phyloP scores from a whole-genome alignment of 2,888 invertebrate genomes.

The Sussaba pulchella region DNA sequence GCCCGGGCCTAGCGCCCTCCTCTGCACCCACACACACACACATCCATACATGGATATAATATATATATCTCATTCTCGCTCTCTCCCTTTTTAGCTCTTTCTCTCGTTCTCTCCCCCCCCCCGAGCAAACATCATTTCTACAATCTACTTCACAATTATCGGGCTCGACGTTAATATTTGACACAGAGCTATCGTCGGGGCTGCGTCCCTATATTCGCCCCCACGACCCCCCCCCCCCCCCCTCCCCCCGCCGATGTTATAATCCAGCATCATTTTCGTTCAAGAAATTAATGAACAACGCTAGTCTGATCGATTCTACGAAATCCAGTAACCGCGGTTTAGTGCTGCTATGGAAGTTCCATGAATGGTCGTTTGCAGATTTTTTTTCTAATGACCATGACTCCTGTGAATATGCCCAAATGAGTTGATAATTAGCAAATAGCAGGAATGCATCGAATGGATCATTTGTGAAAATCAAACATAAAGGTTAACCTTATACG shows the following conservation, averaged over 20 bases:
- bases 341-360: background rate
- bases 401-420: no score
- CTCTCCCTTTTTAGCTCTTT: conserved; percentile 33
- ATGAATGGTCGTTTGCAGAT: background rate
- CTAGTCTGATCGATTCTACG: background rate
- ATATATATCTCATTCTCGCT: conserved; percentile 4
- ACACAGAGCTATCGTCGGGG: conserved; percentile 74
- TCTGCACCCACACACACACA: conserved; percentile 19
- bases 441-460: no score
- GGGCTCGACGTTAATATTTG: conserved; percentile 84
- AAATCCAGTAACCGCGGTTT: background rate
- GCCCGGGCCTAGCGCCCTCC: conserved; percentile 58
- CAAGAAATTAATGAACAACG: conserved; percentile 38
- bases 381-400: no score
- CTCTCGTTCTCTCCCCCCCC: conserved; percentile 28
- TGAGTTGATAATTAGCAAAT: no score
- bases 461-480: no score
- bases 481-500: no score
- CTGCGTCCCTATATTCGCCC: conserved; percentile 40
- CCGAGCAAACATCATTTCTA: conserved; percentile 75
- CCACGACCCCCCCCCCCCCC: background rate
- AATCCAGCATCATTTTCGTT: conserved; percentile 5
- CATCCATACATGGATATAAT: background rate
- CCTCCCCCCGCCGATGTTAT: conserved; percentile 35
- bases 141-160: conserved; percentile 84